Percentiles rank a stretch among this genome's conserved stretches.
phyloP scores from a whole-genome alignment of 1,140 invertebrate species.

The Thalassaphorura encarpata region DNA sequence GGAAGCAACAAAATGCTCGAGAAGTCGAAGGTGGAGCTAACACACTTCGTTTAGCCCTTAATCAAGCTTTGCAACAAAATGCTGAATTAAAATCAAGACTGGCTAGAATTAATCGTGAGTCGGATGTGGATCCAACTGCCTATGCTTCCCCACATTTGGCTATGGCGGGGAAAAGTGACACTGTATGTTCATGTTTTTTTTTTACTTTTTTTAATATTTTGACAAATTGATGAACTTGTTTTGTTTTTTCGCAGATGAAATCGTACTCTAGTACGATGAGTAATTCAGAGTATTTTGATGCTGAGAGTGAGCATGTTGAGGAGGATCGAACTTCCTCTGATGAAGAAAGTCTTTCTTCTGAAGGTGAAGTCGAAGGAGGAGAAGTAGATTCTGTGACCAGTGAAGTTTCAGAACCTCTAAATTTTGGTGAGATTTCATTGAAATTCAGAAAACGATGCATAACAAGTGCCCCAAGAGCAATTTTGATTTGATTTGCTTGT shows the following conservation, averaged over 20 bases:
- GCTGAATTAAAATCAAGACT: conserved; percentile 54
- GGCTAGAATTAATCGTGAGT: conserved; percentile 50
- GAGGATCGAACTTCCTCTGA: conserved; percentile 54
- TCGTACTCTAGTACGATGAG: conserved; percentile 67
- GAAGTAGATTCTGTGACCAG: conserved; percentile 30
- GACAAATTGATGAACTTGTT: not conserved
- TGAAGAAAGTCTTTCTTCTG: conserved; percentile 43
- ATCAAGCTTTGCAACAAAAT: conserved; percentile 61
- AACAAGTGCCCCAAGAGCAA: too few relatives aligned
- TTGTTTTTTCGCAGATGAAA: conserved; percentile 23
- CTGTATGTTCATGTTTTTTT: conserved; percentile 6
- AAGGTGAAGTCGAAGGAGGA: conserved; percentile 33
- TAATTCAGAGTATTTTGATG: conserved; percentile 75
- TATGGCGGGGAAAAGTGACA: conserved; percentile 32
- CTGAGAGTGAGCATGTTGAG: conserved; percentile 49
- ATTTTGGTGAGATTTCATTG: conserved; percentile 25
- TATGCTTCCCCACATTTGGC: conserved; percentile 26
- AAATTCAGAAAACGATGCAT: too few relatives aligned
- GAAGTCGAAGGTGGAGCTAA: conserved; percentile 33
- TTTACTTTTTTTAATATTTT: conserved; percentile 2
- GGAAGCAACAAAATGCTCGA: conserved; percentile 8
- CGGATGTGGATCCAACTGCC: conserved; percentile 32
- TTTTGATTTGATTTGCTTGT: too few relatives aligned
- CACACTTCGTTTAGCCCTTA: conserved; percentile 47
- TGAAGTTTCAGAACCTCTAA: conserved; percentile 30